Percentiles rank a stretch among this genome's conserved stretches.
These are phyloP conservation scores for Picathartes gymnocephalus DNA, from an alignment of 2,113 vertebrate species.

Conservation along the genomic window DNA sequence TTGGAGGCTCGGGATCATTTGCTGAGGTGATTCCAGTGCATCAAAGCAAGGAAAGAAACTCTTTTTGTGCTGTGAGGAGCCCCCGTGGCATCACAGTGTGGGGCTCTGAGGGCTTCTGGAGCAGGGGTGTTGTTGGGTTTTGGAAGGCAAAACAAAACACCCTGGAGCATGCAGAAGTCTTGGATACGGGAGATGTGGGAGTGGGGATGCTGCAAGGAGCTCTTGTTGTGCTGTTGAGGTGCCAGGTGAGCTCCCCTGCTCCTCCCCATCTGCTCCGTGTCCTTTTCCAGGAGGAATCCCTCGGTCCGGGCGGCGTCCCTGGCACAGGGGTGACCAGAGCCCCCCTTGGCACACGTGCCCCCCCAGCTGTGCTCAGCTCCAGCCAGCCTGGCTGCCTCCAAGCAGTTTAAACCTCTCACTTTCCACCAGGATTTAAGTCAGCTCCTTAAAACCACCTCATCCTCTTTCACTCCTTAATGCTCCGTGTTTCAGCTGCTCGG, in stretches of 20 bases:
- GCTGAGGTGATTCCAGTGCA: background rate
- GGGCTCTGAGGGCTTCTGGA: background rate
- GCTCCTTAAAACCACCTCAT: background rate
- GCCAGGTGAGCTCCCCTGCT: background rate
- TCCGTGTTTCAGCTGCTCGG: background rate
- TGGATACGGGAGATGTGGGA: background rate
- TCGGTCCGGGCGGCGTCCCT: accelerated
- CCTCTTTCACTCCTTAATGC: background rate
- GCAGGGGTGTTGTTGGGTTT: background rate
- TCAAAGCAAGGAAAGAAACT: background rate
- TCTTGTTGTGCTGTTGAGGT: background rate
- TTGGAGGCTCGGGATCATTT: background rate
- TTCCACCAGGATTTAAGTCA: background rate
- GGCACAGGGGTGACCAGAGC: background rate
- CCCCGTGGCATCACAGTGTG: accelerated
- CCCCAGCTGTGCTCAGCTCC: background rate
- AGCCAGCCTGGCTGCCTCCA: background rate
- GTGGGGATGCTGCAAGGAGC: background rate
- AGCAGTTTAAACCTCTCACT: background rate
- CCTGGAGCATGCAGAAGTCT: background rate
- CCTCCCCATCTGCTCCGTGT: background rate
- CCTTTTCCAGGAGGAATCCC: background rate
- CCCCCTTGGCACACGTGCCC: accelerated
- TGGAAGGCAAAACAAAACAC: accelerated
- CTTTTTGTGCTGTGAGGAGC: background rate